Evolutionary conservation across 2,113 vertebrate genomes (phyloP).

Genomic region (Tinamus guttatus): DNA sequence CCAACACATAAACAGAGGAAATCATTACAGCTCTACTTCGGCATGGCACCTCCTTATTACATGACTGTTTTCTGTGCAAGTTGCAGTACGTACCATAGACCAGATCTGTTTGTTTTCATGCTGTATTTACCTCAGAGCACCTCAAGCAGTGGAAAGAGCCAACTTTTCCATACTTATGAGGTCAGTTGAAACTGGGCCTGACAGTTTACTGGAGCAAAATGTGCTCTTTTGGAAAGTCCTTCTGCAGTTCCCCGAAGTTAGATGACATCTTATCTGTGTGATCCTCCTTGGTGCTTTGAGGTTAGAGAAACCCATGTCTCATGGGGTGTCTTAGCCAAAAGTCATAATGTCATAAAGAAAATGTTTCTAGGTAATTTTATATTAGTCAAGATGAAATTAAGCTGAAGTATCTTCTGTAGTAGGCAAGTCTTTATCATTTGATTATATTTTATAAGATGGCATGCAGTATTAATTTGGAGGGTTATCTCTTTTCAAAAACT

Average conservation of each 20-base stretch:
- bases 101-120: not conserved
- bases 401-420: not conserved
- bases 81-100: not conserved
- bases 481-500: not conserved
- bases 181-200: not conserved
- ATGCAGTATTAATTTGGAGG: not conserved
- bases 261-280: not conserved
- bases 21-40: not conserved
- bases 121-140: not conserved
- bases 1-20: not conserved
- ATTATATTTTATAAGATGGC: not conserved
- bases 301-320: not conserved
- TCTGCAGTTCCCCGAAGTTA: not conserved
- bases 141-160: not conserved
- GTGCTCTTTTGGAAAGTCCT: not conserved
- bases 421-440: not conserved
- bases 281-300: not conserved
- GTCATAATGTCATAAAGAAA: not conserved
- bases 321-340: not conserved
- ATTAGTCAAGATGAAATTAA: not conserved
- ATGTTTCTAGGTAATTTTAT: not conserved
- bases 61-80: not conserved
- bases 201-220: not conserved
- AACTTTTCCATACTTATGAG: not conserved
- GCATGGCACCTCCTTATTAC: not conserved